Evolutionary conservation across 2,797 vertebrate species (phyloP).

Genomic region (Periparus ater): DNA sequence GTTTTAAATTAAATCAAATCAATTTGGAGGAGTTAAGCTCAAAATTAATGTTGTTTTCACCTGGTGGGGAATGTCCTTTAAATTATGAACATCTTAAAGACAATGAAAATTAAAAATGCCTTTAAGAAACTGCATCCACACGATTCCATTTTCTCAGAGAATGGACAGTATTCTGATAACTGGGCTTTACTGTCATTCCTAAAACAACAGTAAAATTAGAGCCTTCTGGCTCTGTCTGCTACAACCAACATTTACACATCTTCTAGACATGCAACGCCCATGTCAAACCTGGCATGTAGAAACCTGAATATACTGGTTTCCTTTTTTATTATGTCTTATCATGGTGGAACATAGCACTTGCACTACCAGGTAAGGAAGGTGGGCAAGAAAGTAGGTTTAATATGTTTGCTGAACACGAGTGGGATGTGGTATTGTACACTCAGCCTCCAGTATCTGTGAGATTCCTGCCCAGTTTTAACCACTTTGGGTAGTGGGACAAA

Average conservation of each 20-base stretch:
- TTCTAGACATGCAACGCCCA: neutral
- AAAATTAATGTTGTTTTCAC: conserved; percentile 46
- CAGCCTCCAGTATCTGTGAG: neutral
- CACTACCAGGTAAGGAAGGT: neutral
- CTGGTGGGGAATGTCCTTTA: conserved; percentile 6
- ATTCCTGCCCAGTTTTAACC: neutral
- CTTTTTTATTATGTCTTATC: neutral
- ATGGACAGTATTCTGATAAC: neutral
- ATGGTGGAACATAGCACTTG: neutral
- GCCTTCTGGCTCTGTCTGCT: neutral
- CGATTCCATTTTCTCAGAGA: neutral
- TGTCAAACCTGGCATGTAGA: neutral
- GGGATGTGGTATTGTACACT: fast-evolving
- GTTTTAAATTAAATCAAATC: conserved; percentile 43
- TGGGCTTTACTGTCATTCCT: neutral
- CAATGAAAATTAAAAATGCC: neutral
- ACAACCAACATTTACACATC: neutral
- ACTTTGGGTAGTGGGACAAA: neutral
- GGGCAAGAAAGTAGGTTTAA: neutral
- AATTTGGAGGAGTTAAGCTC: conserved; percentile 21
- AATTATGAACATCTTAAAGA: neutral
- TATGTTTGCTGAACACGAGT: neutral
- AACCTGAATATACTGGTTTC: neutral
- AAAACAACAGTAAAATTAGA: neutral
- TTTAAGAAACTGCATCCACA: neutral